Evolutionary conservation across 1,140 invertebrate species (phyloP).

Genomic region (Parapsyche elsis): DNA sequence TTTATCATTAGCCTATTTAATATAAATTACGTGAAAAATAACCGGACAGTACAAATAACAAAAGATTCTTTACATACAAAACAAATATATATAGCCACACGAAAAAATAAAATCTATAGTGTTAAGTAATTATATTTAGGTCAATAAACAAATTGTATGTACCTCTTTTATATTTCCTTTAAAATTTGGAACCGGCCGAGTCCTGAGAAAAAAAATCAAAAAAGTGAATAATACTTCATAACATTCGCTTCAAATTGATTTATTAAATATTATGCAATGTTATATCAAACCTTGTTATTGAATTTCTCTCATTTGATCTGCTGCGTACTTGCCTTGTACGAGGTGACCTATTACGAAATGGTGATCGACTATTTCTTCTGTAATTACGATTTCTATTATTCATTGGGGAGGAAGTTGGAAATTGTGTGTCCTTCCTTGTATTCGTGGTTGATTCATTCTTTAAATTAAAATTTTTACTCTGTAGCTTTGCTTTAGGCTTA

Average conservation of each 20-base stretch:
- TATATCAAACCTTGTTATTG: not conserved
- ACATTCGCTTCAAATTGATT: no score
- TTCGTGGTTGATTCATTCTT: not conserved
- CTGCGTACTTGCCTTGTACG: not conserved
- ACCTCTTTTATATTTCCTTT: not conserved
- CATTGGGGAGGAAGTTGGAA: not conserved
- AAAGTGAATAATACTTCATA: no score
- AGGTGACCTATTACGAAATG: not conserved
- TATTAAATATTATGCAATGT: not conserved
- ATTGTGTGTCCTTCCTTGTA: not conserved
- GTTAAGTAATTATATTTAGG: no score
- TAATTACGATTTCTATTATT: not conserved
- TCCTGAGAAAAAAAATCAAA: not conserved
- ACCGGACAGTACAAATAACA: not conserved
- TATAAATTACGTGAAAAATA: conserved; percentile 17
- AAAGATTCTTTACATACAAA: no score
- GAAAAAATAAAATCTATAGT: no score
- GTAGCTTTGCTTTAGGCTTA: not conserved
- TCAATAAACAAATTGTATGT: no score
- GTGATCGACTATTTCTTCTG: conserved; percentile 15
- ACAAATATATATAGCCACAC: not conserved
- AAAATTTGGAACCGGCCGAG: not conserved
- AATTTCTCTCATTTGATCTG: not conserved
- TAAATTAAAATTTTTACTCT: not conserved
- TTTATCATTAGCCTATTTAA: conserved; percentile 1